Conservation (phyloP, 2,888 invertebrate genomes). For the Seira ritae region DNA sequence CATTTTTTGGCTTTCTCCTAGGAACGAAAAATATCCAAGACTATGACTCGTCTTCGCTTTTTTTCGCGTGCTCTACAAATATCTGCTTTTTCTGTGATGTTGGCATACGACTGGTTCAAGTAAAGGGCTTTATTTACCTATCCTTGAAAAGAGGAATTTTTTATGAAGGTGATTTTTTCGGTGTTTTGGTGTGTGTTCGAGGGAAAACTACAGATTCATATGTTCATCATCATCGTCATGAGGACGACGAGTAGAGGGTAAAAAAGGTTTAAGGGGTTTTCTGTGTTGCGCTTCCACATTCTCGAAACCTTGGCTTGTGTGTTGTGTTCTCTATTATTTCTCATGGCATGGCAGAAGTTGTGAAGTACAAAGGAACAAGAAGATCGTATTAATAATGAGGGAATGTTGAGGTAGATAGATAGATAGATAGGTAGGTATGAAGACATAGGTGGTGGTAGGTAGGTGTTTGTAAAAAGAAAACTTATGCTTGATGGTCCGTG, state of each 20-base stretch:
- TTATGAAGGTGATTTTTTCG: neutral
- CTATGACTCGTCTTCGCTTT: too few relatives aligned
- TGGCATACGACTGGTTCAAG: neutral
- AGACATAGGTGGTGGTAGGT: too few relatives aligned
- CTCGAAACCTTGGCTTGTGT: too few relatives aligned
- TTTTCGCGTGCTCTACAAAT: too few relatives aligned
- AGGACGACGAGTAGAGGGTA: too few relatives aligned
- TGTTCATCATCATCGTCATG: neutral
- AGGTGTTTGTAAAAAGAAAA: neutral
- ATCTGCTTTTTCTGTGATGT: too few relatives aligned
- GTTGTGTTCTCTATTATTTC: too few relatives aligned
- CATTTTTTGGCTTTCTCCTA: neutral
- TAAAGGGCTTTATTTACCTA: neutral
- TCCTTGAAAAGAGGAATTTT: neutral
- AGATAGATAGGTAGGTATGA: too few relatives aligned
- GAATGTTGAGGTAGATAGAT: too few relatives aligned
- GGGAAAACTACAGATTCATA: neutral
- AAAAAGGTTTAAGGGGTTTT: neutral
- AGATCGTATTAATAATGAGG: neutral
- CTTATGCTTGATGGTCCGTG: neutral
- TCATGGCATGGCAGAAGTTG: neutral
- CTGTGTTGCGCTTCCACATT: too few relatives aligned
- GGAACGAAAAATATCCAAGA: too few relatives aligned
- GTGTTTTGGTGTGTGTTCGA: too few relatives aligned
- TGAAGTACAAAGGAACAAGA: neutral